Conservation (phyloP, 2,113 vertebrate genomes). For the Calidris pygmaea region DNA sequence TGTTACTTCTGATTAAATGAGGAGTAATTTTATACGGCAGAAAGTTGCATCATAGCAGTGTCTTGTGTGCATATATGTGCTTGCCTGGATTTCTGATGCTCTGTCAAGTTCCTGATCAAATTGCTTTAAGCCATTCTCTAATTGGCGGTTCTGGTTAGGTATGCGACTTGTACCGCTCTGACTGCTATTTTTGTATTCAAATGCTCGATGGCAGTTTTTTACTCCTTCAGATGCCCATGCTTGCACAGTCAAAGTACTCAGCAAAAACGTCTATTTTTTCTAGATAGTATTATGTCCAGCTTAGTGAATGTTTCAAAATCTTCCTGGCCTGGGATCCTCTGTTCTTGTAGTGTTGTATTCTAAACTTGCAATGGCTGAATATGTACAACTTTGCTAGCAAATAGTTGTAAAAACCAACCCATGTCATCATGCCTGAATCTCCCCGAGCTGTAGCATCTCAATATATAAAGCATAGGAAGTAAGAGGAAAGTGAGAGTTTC, state of each 20-base stretch:
- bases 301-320: background rate
- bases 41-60: background rate
- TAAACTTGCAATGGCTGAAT: background rate
- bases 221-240: background rate
- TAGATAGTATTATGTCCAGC: background rate
- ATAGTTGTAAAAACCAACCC: background rate
- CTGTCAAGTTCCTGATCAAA: background rate
- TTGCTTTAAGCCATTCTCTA: background rate
- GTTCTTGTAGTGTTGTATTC: background rate
- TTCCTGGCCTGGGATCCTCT: background rate
- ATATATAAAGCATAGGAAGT: background rate
- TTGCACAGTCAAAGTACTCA: background rate
- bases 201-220: background rate
- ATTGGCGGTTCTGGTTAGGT: background rate
- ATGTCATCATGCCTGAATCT: background rate
- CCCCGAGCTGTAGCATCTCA: background rate
- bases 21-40: conserved; percentile 4
- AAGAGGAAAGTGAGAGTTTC: background rate
- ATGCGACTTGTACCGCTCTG: background rate
- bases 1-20: background rate
- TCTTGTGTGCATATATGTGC: background rate
- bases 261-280: background rate
- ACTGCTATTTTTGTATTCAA: background rate
- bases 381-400: background rate
- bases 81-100: background rate